Percentiles rank a stretch among this genome's conserved stretches.
phyloP scores from a whole-genome alignment of 2,888 invertebrate genomes.

The Caenorhabditis auriculariae region DNA sequence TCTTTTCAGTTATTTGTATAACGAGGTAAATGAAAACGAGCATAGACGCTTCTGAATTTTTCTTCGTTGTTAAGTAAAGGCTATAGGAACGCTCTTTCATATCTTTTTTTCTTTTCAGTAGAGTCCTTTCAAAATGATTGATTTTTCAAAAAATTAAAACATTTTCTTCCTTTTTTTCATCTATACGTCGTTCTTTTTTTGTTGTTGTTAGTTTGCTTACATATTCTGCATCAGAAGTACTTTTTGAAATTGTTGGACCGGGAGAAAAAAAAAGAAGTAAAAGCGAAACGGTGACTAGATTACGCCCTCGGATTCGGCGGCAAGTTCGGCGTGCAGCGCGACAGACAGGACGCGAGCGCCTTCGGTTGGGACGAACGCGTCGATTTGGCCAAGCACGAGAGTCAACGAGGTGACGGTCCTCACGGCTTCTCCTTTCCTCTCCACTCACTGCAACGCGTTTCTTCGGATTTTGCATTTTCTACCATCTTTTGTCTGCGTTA shows the following conservation, averaged over 20 bases:
- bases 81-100: too few species aligned
- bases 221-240: too few species aligned
- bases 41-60: too few species aligned
- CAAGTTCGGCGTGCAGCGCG: conserved; percentile 66
- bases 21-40: too few species aligned
- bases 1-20: too few species aligned
- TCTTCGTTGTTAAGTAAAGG: too few species aligned
- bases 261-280: background rate
- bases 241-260: too few species aligned
- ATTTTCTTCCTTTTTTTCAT: background rate
- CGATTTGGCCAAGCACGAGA: conserved; percentile 78
- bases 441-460: too few species aligned
- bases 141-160: background rate
- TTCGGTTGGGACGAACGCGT: conserved; percentile 73
- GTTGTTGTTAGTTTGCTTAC: background rate
- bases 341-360: conserved; percentile 73
- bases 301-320: conserved; percentile 64
- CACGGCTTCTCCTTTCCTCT: too few species aligned
- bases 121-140: background rate
- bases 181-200: background rate
- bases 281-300: too few species aligned
- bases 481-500: too few species aligned
- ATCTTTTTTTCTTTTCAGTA: background rate
- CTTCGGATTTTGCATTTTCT: too few species aligned
- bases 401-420: conserved; percentile 77